A percentile compares a stretch with the other conserved stretches of the same genome.
These are phyloP conservation scores for Hirtodrosophila histrioides DNA, from an alignment of 2,888 invertebrate genomes.

Conservation along the genomic window DNA sequence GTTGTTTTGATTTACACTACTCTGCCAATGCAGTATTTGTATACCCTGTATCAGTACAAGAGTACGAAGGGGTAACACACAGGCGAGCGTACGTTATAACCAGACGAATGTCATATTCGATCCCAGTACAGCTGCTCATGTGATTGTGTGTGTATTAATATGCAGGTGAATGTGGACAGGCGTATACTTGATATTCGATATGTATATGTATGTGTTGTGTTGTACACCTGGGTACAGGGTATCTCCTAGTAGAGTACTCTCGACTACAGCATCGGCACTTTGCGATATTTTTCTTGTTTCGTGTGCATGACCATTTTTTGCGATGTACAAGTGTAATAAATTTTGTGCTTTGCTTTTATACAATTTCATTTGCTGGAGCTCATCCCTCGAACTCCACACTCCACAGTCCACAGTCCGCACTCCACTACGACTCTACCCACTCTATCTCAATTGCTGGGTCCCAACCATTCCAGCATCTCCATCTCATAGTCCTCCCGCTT, in stretches of 20 bases:
- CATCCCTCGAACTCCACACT: neutral
- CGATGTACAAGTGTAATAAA: conserved; percentile 66
- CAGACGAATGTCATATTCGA: no score
- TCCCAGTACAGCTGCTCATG: no score
- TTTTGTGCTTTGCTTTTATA: conserved; percentile 76
- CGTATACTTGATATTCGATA: no score
- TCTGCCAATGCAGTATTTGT: conserved; percentile 16
- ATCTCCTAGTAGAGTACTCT: neutral
- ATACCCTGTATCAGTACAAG: conserved; percentile 20
- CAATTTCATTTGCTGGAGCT: conserved; percentile 72
- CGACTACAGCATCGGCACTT: conserved; percentile 6
- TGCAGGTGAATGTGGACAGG: no score
- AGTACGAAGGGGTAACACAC: neutral
- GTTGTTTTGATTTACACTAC: conserved; percentile 76
- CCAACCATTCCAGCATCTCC: conserved; percentile 19
- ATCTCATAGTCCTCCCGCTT: conserved; percentile 58
- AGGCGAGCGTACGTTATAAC: no score
- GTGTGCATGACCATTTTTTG: conserved; percentile 52
- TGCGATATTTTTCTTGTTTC: conserved; percentile 12
- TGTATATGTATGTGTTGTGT: no score
- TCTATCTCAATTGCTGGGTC: conserved; percentile 33
- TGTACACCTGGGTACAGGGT: neutral
- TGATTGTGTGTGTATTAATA: no score
- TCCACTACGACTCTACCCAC: conserved; percentile 5
- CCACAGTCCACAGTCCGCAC: no score